Conservation (phyloP, 92 coral and sea anemone species). For the Epizoanthus rinbou region DNA sequence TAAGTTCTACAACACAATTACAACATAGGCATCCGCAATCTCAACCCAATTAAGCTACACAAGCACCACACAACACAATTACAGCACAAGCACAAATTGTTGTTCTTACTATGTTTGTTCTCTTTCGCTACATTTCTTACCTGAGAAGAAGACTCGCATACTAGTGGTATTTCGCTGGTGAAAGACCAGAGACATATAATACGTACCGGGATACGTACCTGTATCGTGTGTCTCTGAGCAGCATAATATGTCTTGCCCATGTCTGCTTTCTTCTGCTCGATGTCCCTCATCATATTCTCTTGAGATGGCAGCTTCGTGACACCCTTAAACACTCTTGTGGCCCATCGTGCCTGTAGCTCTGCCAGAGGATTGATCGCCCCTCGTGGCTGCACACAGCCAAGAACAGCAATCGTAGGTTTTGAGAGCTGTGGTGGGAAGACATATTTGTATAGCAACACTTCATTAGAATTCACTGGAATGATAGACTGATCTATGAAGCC, state of each 20-base stretch:
- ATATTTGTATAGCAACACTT: constrained; percentile 89
- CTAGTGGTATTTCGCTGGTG: no score
- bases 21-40: no score
- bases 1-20: no score
- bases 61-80: no score
- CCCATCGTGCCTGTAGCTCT: constrained; percentile 94
- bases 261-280: constrained; percentile 55
- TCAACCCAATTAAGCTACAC: no score
- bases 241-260: constrained; percentile 81
- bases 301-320: constrained; percentile 60
- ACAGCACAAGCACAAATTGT: not conserved
- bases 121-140: no score
- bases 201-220: no score
- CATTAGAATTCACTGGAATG: constrained; percentile 64
- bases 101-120: no score
- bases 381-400: constrained; percentile 87
- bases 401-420: constrained; percentile 79
- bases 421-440: constrained; percentile 82
- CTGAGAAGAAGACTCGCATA: no score
- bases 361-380: constrained; percentile 88
- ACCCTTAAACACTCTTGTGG: constrained; percentile 75
- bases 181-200: not conserved
- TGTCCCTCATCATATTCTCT: constrained; percentile 68
- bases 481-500: constrained; percentile 73
- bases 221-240: constrained; percentile 83